phyloP scores from a whole-genome alignment of 1,140 invertebrate genomes.

The Calephelis virginiensis region DNA sequence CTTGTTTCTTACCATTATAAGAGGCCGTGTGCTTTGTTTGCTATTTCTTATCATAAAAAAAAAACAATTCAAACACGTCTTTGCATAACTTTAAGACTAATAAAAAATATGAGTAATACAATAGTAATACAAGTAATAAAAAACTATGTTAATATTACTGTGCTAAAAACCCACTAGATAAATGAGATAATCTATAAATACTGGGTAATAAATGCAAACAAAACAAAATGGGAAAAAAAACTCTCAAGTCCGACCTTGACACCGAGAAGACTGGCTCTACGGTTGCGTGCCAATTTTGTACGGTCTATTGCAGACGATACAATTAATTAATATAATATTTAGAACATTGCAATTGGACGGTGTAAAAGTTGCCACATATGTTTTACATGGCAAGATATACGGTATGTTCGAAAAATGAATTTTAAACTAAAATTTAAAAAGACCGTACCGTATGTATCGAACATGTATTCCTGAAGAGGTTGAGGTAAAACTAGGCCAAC shows the following conservation, averaged over 20 bases:
- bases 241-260: constrained; percentile 15
- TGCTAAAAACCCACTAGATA: background rate
- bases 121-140: too few species aligned
- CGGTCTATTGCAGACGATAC: constrained; percentile 15
- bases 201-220: background rate
- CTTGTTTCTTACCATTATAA: too few species aligned
- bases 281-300: constrained; percentile 6
- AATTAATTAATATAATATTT: constrained; percentile 12
- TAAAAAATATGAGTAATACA: too few species aligned
- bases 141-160: too few species aligned
- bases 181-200: constrained; percentile 9
- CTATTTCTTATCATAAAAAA: too few species aligned
- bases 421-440: too few species aligned
- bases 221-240: constrained; percentile 12
- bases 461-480: too few species aligned
- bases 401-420: background rate
- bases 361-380: constrained; percentile 8
- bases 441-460: too few species aligned
- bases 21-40: too few species aligned
- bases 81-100: too few species aligned
- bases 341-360: constrained; percentile 12
- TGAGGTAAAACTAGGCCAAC: too few species aligned
- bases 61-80: too few species aligned
- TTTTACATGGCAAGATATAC: background rate
- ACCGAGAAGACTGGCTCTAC: constrained; percentile 8